phyloP scores from a whole-genome alignment of 1,140 invertebrate species.

The Mactra quadrangularis region DNA sequence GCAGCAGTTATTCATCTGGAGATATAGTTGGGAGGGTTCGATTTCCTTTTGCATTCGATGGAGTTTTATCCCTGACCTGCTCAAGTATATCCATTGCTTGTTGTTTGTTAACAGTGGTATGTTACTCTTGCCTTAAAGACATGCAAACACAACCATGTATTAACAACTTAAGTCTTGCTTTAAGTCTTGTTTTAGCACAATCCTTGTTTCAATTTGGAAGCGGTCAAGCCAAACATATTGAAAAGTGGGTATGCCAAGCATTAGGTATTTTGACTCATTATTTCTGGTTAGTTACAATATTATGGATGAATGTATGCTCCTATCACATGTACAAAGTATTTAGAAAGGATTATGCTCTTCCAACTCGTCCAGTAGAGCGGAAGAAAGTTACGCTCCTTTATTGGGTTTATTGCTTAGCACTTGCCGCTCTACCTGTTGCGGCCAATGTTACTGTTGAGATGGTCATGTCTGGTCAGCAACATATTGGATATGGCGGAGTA shows the following conservation, averaged over 20 bases:
- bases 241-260: slow-evolving; percentile 72
- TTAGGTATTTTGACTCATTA: slow-evolving; percentile 93
- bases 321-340: slow-evolving; percentile 84
- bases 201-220: slow-evolving; percentile 81
- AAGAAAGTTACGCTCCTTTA: background rate
- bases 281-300: slow-evolving; percentile 95
- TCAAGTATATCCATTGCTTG: slow-evolving; percentile 82
- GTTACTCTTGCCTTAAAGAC: slow-evolving; percentile 80
- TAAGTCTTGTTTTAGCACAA: slow-evolving; percentile 82
- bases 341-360: background rate
- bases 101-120: slow-evolving; percentile 80
- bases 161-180: slow-evolving; percentile 83
- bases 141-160: slow-evolving; percentile 83
- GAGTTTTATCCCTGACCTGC: slow-evolving; percentile 70
- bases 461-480: background rate
- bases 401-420: background rate
- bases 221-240: background rate
- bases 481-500: slow-evolving; percentile 23
- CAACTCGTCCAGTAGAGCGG: background rate
- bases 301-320: slow-evolving; percentile 97
- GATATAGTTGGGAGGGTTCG: background rate
- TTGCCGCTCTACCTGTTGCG: slow-evolving; percentile 1
- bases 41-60: background rate
- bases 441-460: background rate
- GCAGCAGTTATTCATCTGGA: background rate